Conservation (phyloP, 2,797 vertebrate species). For the Myripristis murdjan region DNA sequence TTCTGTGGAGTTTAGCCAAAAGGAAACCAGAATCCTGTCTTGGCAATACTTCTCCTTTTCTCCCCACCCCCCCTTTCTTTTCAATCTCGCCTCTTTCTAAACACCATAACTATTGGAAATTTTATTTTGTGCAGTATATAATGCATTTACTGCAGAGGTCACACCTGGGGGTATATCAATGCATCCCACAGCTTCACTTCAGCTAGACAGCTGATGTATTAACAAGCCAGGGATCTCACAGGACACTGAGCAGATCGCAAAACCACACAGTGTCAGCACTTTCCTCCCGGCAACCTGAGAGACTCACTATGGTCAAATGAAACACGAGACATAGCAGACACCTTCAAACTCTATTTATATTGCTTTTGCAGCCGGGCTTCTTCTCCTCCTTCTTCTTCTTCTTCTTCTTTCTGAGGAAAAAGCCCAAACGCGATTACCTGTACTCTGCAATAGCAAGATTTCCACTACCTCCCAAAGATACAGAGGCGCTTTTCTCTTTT, state of each 20-base stretch:
- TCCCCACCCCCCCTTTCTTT: slow-evolving; percentile 12
- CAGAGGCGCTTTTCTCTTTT: not conserved
- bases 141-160: slow-evolving; percentile 56
- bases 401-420: slow-evolving; percentile 44
- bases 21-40: slow-evolving; percentile 26
- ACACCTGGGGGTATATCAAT: slow-evolving; percentile 39
- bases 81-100: slow-evolving; percentile 40
- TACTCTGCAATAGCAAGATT: not conserved
- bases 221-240: slow-evolving; percentile 64
- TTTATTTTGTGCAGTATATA: slow-evolving; percentile 3
- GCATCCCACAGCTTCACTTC: slow-evolving; percentile 51
- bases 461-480: not conserved
- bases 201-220: slow-evolving; percentile 55
- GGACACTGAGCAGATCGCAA: slow-evolving; percentile 74
- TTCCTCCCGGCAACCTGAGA: slow-evolving; percentile 70
- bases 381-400: not conserved
- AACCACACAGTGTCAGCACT: slow-evolving; percentile 76
- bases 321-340: slow-evolving; percentile 67
- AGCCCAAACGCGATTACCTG: slow-evolving; percentile 19
- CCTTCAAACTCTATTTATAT: slow-evolving; percentile 70
- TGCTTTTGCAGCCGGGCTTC: slow-evolving; percentile 37
- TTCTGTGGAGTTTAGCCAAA: slow-evolving; percentile 53
- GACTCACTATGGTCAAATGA: slow-evolving; percentile 70
- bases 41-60: slow-evolving; percentile 15
- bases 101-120: slow-evolving; percentile 21